These are phyloP conservation scores for Gryon sp. DNA, from an alignment of 1,140 invertebrate genomes.

Conservation along the genomic window DNA sequence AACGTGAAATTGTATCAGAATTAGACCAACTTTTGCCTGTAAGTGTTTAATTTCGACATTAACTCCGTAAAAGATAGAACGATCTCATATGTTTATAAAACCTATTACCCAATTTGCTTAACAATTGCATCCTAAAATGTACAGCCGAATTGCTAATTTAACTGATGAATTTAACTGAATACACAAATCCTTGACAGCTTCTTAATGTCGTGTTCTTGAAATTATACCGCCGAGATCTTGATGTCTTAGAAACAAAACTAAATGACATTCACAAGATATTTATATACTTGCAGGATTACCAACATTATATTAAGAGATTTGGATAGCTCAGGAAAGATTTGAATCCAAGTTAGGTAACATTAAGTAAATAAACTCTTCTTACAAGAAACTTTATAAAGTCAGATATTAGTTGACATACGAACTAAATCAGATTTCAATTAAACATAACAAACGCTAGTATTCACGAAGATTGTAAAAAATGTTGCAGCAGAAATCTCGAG, in stretches of 20 bases:
- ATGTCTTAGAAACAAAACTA: no score
- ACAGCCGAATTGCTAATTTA: no score
- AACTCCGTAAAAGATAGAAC: no score
- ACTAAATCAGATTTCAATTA: constrained; percentile 23
- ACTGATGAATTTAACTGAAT: no score
- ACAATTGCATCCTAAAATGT: no score
- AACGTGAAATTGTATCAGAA: constrained; percentile 15
- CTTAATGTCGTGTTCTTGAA: no score
- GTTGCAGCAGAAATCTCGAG: no score
- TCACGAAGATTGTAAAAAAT: constrained; percentile 16
- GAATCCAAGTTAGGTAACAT: constrained; percentile 7
- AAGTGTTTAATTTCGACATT: not conserved
- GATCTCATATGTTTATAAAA: no score
- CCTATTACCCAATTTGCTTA: no score
- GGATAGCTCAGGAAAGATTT: constrained; percentile 26
- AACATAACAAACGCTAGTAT: constrained; percentile 18
- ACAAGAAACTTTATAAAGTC: constrained; percentile 4
- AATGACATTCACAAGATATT: no score
- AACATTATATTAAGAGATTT: constrained; percentile 34
- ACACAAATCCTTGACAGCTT: no score
- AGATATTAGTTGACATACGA: constrained; percentile 7
- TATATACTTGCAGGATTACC: constrained; percentile 36
- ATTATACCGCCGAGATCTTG: no score
- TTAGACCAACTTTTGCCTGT: constrained; percentile 16
- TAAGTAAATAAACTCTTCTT: constrained; percentile 10